Percentiles rank a stretch among this genome's conserved stretches.
Conservation (phyloP, 1,140 invertebrate species). For the Drosophila repletoides region DNA sequence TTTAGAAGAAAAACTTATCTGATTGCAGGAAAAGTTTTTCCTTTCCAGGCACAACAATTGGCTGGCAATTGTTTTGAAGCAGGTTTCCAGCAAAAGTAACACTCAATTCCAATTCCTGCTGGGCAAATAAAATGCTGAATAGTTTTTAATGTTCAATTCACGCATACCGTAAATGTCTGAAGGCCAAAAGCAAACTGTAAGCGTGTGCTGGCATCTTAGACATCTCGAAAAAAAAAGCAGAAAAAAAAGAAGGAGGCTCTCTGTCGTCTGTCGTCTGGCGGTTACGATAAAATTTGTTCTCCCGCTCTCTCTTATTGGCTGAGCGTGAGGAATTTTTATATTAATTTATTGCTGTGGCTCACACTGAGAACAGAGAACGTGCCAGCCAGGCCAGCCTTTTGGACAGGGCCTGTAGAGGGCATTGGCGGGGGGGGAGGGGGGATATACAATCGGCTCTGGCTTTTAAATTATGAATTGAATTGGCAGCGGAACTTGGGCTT, state of each 20-base stretch:
- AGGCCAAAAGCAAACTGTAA: conserved; percentile 61
- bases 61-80: neutral
- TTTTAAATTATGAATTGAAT: conserved; percentile 79
- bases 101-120: neutral
- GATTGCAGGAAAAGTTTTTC: conserved; percentile 18
- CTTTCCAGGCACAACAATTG: neutral
- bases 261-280: conserved; percentile 38
- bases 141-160: conserved; percentile 48
- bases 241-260: neutral
- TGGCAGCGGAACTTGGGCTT: conserved; percentile 32
- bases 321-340: conserved; percentile 80
- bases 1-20: conserved; percentile 3
- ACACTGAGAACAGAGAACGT: too few relatives aligned
- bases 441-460: conserved; percentile 47
- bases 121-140: conserved; percentile 49
- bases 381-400: neutral
- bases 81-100: neutral
- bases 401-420: neutral
- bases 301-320: conserved; percentile 64
- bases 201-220: conserved; percentile 69
- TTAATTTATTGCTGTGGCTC: conserved; percentile 71
- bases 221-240: conserved; percentile 32
- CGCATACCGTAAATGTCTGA: conserved; percentile 61
- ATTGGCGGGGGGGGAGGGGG: neutral
- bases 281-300: conserved; percentile 71